A percentile compares a stretch with the other conserved stretches of the same genome.
These are phyloP conservation scores for Cotesia congregata DNA, from an alignment of 2,888 invertebrate genomes.

Conservation along the genomic window DNA sequence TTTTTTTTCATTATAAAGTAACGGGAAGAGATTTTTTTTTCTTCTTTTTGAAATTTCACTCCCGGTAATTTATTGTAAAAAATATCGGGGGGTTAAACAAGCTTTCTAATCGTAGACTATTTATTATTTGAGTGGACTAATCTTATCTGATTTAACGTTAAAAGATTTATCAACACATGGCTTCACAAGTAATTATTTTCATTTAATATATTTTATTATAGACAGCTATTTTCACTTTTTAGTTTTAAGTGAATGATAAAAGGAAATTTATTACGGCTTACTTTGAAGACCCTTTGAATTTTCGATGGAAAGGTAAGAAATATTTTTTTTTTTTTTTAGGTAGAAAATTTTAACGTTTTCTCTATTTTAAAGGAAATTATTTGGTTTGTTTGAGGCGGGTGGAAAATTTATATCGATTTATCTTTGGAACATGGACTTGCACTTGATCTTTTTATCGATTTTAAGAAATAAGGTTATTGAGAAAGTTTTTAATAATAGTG, in stretches of 20 bases:
- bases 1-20: not conserved
- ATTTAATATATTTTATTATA: not conserved
- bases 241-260: not conserved
- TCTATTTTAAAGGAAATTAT: not conserved
- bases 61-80: not conserved
- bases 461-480: no score
- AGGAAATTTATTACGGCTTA: not conserved
- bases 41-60: no score
- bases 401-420: not conserved
- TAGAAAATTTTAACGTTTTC: not conserved
- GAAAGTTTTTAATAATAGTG: no score
- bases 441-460: no score
- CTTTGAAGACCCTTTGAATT: not conserved
- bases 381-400: not conserved
- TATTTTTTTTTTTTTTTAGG: not conserved
- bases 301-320: not conserved
- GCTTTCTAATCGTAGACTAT: not conserved
- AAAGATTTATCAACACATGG: not conserved
- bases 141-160: not conserved
- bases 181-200: not conserved
- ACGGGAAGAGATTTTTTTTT: no score
- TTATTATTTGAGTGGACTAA: not conserved
- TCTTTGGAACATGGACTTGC: no score
- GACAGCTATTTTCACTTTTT: not conserved
- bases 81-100: not conserved